phyloP scores from a whole-genome alignment of 2,797 vertebrate genomes.

The Microctenopoma steveboyesi region DNA sequence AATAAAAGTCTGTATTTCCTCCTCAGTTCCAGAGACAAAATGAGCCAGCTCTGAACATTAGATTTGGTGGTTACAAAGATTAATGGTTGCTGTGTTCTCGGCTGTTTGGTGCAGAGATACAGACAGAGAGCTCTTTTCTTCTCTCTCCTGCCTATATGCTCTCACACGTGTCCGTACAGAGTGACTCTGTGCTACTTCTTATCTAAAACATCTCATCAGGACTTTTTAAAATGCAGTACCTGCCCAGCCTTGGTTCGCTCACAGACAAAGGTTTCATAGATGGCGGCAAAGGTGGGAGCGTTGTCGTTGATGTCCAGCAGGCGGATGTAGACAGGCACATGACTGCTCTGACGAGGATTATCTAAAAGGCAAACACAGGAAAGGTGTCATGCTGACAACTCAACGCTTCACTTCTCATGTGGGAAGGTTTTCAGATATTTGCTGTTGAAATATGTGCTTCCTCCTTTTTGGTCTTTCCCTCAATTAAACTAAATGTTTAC shows the following conservation, averaged over 20 bases:
- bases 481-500: too few relatives aligned
- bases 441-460: too few relatives aligned
- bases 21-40: slow-evolving; percentile 8
- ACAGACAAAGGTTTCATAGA: slow-evolving; percentile 94
- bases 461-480: too few relatives aligned
- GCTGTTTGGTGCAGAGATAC: too few relatives aligned
- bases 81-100: background rate
- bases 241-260: slow-evolving; percentile 93
- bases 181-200: background rate
- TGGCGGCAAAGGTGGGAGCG: slow-evolving; percentile 88
- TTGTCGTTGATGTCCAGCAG: slow-evolving; percentile 96
- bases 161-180: background rate
- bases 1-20: background rate
- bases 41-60: background rate
- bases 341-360: slow-evolving; percentile 91
- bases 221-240: slow-evolving; percentile 74
- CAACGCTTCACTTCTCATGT: background rate
- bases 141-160: too few relatives aligned
- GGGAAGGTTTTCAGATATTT: too few relatives aligned
- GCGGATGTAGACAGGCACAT: slow-evolving; percentile 89
- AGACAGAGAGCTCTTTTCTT: too few relatives aligned
- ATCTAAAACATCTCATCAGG: too few relatives aligned
- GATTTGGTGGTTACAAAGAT: background rate
- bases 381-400: background rate
- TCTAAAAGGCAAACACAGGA: slow-evolving; percentile 75